Base-by-base conservation (phyloP, 2,888 invertebrate genomes). In the Plebejus argus region DNA sequence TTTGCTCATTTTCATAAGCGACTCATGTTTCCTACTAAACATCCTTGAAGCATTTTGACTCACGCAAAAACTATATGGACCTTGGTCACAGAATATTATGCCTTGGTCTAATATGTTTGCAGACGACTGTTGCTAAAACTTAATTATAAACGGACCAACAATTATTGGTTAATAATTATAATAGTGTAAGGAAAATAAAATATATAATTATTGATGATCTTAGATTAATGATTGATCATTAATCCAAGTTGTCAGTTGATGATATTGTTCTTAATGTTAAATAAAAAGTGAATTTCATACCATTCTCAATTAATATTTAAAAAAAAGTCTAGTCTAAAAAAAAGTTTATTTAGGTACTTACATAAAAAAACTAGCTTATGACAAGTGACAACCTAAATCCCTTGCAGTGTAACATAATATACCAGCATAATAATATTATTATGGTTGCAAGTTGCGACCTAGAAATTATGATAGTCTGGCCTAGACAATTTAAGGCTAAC, bases 51-150 rank as follows among this genome's bases (percentile, higher is more conserved):
- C 20, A 39, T 23, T 72, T 39, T 72, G 39, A 72, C 72, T 72
- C 39, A 72, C 72, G 6, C 39, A 72, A 20, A 39, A 45, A 45
- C 39, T 71, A 6, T 45, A 23, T 15, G 23, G 45, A 72, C 45
- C 72, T 72, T 72, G 72, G 23, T 72, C 72, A n/a, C n/a, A n/a
- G n/a, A n/a, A n/a, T n/a, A n/a, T n/a, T n/a, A n/a, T n/a, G n/a
- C 45, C 72, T 72, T 72, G 72, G 23, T 72, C 72, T 45, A 23
- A 71, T 71, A 45, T 39, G 71, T 71, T 10, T 45, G 45, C n/a
- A 70, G 18, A 18, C 7, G 18, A 18, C 18, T 33, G n/a, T 20
- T 35, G 7, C 18, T 39, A 71, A 15, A n/a, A 39, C 7, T 39
- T 35, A 6, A 35, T 18, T 0, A 33, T 58, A 20, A 28, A 35